Conservation (phyloP, 53 echinoderm and acorn worm genomes). For the Echinometra lucunter region DNA sequence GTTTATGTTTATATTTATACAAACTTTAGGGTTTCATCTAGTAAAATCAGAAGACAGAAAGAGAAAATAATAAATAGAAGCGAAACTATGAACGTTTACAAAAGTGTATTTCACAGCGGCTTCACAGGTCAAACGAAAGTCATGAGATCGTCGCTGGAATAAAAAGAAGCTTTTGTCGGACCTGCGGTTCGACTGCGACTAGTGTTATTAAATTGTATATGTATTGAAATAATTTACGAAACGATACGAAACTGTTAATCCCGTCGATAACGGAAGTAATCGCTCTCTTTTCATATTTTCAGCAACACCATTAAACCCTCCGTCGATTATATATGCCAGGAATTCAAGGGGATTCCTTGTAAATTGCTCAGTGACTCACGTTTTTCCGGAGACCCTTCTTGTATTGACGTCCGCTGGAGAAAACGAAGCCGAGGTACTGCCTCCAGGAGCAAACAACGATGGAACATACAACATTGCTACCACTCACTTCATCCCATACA, state of each 20-base stretch:
- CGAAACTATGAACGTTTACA: not conserved
- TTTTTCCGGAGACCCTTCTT: not conserved
- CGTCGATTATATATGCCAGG: not conserved
- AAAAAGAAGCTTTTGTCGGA: constrained; percentile 1
- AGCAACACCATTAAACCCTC: not conserved
- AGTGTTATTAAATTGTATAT: no score
- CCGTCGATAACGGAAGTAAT: no score
- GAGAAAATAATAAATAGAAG: not conserved
- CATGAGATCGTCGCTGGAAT: not conserved
- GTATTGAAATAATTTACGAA: no score
- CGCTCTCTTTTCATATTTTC: no score
- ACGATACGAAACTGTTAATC: no score
- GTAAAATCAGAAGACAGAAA: not conserved
- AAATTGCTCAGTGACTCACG: not conserved
- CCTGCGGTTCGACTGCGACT: not conserved
- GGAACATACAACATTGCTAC: not conserved
- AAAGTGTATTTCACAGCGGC: not conserved
- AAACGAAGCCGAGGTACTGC: not conserved
- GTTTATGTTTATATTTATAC: not conserved
- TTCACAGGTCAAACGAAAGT: constrained; percentile 10
- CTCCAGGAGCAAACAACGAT: not conserved
- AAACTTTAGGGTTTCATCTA: not conserved
- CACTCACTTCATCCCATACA: not conserved
- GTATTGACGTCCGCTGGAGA: not conserved
- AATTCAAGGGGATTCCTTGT: not conserved